Evolutionary conservation across 1,140 invertebrate species (phyloP), one percentile per base, ranked within the genome.

Genomic region (Drosophila trapezifrons): DNA sequence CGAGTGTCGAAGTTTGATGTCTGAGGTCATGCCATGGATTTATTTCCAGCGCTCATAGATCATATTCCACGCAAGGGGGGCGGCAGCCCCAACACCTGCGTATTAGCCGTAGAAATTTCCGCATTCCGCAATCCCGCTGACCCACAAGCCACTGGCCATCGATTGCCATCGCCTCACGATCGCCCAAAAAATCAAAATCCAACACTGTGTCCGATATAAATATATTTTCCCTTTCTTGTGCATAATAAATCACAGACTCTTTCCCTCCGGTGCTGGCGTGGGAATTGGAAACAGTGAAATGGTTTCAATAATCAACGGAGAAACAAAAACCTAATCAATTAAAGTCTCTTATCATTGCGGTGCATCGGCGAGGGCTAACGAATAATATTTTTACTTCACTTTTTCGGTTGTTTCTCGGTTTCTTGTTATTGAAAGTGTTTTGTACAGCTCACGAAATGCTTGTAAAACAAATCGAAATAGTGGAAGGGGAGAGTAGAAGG

Each of bases 301-400:
- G 74, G 79, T 82, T 87, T 78, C 57, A 84, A 84, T 80, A 84
- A 76, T 79, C 76, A 84, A 73, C 81, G 70, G 35, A 73, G 49
- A 78, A 74, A 77, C 69, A 76, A 69, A 63, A 45, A 87, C 85
- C 83, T 90, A 90, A 90, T 90, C 89, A 90, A 90, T 90, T 90
- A 90, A 90, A 76, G 85, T 89, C 73, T 87, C 72, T 90, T 90
- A 90, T 90, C 89, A 90, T 90, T 90, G 87, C 86, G 73, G 89
- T 87, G 87, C 89, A 90, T 90, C 87, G 43, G 63, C 43, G 56
- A 70, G 63, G 59, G 67, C 67, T 82, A 82, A 87, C 55, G 56
- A 80, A 66, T 75, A 56, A 52, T 51, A 62, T 76, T 75, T 56
- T 46, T 22, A 4, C 35, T 54, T 35, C 5, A 13, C 3, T 13